Evolutionary conservation across 2,888 invertebrate genomes (phyloP), one percentile per base, ranked within the genome.

Genomic region (Galeopsomyia nigrocyanea): DNA sequence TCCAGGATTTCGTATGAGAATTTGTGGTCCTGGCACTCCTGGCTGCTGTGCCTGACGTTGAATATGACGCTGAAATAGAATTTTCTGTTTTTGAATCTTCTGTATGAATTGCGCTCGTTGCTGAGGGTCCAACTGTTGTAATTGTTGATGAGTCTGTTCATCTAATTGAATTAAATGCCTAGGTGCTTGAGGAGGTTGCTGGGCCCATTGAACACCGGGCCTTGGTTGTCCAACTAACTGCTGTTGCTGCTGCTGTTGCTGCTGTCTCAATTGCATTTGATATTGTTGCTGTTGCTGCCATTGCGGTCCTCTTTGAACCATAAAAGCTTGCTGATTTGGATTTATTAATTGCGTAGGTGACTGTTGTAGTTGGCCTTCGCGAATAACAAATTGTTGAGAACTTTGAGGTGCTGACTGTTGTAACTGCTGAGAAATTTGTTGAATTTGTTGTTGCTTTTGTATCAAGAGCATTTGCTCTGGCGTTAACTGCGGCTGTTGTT

Each of bases 61-160:
- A 88, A 89, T 89, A 81, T 90, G 89, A 56, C 88, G 87, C 55
- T 91, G 89, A 63, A 91, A 79, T 65, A 89, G 80, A 77, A 89
- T 89, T 60, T 90, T 87, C 66, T 90, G 90, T 75, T 91, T 91
- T 83, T 94, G 93, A 75, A 94, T 87, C 83, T 93, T 93, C 14
- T 93, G 92, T 6, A 95, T 93, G 78, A 95, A 95, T 84, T 94
- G 90, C 1, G 94, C 93, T 53, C 94, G 89, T 80, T 94, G 94
- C 75, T 93, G 91, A 0, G 94, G 93, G 80, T 94, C 93, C 90
- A 93, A 90, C 80, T 94, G 94, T 82, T 95, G 94, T 58, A 95
- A 87, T 79, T 94, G 94, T 14, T 94, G 94, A 82, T 95, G 94
- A 0, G 94, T 94, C 79, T 94, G 93, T 0, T 94, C 93, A 79